These are phyloP conservation scores for Eudyptes chrysolophus DNA, from an alignment of 2,113 vertebrate genomes.

Conservation along the genomic window DNA sequence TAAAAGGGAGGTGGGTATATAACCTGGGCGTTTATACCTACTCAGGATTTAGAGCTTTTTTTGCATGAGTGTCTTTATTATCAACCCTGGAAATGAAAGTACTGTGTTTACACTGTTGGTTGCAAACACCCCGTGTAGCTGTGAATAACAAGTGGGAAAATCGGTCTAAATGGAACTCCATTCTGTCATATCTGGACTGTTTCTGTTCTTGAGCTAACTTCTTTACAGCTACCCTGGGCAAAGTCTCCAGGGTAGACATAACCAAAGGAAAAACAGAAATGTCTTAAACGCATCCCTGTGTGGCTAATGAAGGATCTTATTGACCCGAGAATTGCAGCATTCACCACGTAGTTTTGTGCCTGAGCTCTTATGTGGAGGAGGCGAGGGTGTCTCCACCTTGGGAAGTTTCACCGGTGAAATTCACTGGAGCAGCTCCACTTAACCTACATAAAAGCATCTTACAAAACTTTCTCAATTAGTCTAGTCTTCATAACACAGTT, in stretches of 20 bases:
- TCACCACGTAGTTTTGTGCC: rapidly evolving
- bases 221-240: neutral
- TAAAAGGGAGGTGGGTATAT: neutral
- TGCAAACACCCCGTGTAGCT: neutral
- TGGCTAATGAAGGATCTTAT: neutral
- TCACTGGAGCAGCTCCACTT: neutral
- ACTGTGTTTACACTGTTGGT: neutral
- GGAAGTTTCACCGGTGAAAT: neutral
- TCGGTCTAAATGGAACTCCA: neutral
- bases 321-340: neutral
- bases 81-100: neutral
- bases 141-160: neutral
- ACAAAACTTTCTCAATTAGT: neutral
- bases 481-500: neutral
- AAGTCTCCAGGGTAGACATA: neutral
- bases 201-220: neutral
- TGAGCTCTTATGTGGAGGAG: neutral
- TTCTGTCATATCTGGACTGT: neutral
- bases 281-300: neutral
- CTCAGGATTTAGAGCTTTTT: neutral
- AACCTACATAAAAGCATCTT: neutral
- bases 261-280: neutral
- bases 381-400: neutral
- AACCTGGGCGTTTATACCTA: neutral
- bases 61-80: neutral